Evolutionary conservation across 2,113 vertebrate species (phyloP), one percentile per base, ranked within the genome.

Genomic region (Gila orcuttii): DNA sequence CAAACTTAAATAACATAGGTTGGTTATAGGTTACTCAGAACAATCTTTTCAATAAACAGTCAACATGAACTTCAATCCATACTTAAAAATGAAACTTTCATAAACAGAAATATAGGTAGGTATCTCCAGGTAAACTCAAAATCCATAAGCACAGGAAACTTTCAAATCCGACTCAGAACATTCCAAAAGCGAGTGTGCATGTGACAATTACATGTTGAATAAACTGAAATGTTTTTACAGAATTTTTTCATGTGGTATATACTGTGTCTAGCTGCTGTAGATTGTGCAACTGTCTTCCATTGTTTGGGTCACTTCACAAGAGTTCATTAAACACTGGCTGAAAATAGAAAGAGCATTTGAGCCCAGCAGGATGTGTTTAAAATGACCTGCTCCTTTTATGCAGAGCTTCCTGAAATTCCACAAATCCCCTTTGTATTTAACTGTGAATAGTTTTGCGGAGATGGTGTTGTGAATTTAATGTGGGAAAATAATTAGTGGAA

Each of bases 321-420:
- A 87, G 73, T 88, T 90, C 76, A 89, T 89, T 83, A 89, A 81
- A 10, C 11, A 25, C 42, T 57, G 2, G 71, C 86, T 84, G 69
- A 91, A 92, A 92, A 93, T 92, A 93, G 90, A 86, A 87, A 86
- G 93, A 90, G 82, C 71, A 84, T 55, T 76, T 82, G 69, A 47
- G 78, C 76, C 68, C 64, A 31, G 47, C 69, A 91, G 91, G 92
- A 93, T 92, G 88, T 85, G 90, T 92, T 93, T 92, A 90, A 91
- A 82, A 82, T 82, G 87, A 89, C 88, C 79, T 50, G 88, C 86
- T 84, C 90, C 79, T 90, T 85, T 59, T 85, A 57, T 87, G 33
- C 60, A 89, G 62, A 68, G 69, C 86, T 91, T 91, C 87, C 90
- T 88, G 91, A 91, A 91, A 93, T 94, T 95, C 91, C 92, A 83